Conservation (phyloP, 1,140 invertebrate species). For the Heliconius melpomene region DNA sequence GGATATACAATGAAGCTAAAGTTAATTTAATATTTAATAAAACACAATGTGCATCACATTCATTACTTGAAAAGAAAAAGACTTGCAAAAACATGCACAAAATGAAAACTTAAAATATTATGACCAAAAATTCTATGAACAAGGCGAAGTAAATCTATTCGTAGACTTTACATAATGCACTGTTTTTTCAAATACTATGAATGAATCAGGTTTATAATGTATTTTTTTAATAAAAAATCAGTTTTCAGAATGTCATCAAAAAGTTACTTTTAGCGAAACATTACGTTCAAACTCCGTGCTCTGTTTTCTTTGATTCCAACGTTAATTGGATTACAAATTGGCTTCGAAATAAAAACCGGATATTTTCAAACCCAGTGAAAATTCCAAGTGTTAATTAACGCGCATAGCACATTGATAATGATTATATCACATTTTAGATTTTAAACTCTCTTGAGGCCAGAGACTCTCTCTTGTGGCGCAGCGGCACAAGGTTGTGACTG, state of each 20-base stretch:
- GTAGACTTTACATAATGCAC: too few relatives aligned
- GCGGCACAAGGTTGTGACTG: too few relatives aligned
- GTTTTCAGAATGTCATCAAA: background rate
- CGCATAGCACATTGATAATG: background rate
- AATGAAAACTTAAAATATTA: background rate
- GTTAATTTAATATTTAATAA: too few relatives aligned
- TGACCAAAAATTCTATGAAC: background rate
- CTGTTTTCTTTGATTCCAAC: slow-evolving; percentile 11
- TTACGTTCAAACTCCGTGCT: background rate
- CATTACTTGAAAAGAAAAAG: background rate
- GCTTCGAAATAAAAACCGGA: slow-evolving; percentile 9
- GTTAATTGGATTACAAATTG: slow-evolving; percentile 14
- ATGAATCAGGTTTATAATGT: background rate
- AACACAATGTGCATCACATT: background rate
- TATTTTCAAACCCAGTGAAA: slow-evolving; percentile 11
- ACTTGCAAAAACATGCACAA: background rate
- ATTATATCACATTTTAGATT: background rate
- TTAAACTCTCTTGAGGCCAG: background rate
- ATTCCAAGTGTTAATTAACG: slow-evolving; percentile 3
- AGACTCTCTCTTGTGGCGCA: too few relatives aligned
- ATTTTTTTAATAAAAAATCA: background rate
- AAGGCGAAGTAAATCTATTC: background rate
- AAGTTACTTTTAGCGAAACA: slow-evolving; percentile 1
- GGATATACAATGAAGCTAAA: too few relatives aligned
- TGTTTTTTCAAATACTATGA: background rate